Conservation (phyloP, 2,888 invertebrate species). For the Panopea generosa region DNA sequence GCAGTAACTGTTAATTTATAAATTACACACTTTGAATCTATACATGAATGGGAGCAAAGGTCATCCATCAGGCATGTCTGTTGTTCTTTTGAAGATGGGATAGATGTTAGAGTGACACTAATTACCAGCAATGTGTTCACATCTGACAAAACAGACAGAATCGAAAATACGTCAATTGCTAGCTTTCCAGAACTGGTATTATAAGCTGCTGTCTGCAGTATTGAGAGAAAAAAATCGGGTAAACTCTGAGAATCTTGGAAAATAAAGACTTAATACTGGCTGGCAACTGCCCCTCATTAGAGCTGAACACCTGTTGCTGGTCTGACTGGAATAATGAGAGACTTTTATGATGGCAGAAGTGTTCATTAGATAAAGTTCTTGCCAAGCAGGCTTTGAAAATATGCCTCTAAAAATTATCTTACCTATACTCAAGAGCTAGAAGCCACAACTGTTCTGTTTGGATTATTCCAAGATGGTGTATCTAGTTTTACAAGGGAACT, state of each 20-base stretch:
- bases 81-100: no score
- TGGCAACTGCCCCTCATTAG: slow-evolving; percentile 22
- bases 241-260: neutral
- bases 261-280: neutral
- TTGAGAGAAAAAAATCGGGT: no score
- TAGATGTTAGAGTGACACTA: slow-evolving; percentile 14
- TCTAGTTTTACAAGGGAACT: no score
- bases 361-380: slow-evolving; percentile 27
- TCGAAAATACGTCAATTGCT: slow-evolving; percentile 32
- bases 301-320: slow-evolving; percentile 35
- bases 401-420: neutral
- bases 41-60: no score
- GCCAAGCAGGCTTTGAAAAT: slow-evolving; percentile 18
- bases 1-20: neutral
- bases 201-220: no score
- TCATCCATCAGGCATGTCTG: no score
- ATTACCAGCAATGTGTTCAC: slow-evolving; percentile 11
- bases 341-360: slow-evolving; percentile 48
- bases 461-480: no score
- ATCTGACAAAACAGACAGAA: slow-evolving; percentile 20
- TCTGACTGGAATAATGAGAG: slow-evolving; percentile 38
- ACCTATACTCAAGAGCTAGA: no score
- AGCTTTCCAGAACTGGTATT: neutral
- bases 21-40: neutral
- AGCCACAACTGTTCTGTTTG: no score